These are phyloP conservation scores for Pelecanus crispus DNA, from an alignment of 2,113 vertebrate species.

Conservation along the genomic window DNA sequence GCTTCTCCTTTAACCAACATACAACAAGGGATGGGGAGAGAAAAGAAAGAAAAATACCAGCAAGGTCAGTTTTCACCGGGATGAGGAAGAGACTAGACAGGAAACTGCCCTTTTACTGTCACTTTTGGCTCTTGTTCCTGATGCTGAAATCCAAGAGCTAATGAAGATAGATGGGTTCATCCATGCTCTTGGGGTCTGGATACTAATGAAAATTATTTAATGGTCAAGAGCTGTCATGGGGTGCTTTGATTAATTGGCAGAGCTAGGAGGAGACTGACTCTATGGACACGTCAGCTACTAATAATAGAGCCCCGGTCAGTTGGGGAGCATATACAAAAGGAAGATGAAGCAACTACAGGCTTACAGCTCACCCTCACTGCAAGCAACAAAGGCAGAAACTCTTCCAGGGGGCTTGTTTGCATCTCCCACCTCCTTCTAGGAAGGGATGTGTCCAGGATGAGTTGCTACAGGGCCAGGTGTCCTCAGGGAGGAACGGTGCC, in stretches of 20 bases:
- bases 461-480: background rate
- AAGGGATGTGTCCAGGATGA: background rate
- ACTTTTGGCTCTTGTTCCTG: background rate
- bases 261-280: background rate
- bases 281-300: conserved; percentile 5
- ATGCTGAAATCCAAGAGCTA: conserved; percentile 11
- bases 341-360: background rate
- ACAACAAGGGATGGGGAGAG: background rate
- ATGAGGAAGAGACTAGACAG: background rate
- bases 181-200: conserved; percentile 7
- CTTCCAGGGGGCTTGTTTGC: background rate
- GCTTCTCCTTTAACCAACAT: background rate
- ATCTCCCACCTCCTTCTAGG: background rate
- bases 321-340: background rate
- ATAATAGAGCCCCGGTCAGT: conserved; percentile 16
- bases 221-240: conserved; percentile 11
- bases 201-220: conserved; percentile 55
- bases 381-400: background rate
- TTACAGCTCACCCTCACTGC: conserved; percentile 32
- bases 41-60: background rate
- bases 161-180: conserved; percentile 52
- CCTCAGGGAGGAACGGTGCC: background rate
- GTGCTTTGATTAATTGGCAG: conserved; percentile 53
- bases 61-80: conserved; percentile 1
- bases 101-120: background rate